Conservation (phyloP, 2,113 vertebrate species). For the Eublepharis macularius region DNA sequence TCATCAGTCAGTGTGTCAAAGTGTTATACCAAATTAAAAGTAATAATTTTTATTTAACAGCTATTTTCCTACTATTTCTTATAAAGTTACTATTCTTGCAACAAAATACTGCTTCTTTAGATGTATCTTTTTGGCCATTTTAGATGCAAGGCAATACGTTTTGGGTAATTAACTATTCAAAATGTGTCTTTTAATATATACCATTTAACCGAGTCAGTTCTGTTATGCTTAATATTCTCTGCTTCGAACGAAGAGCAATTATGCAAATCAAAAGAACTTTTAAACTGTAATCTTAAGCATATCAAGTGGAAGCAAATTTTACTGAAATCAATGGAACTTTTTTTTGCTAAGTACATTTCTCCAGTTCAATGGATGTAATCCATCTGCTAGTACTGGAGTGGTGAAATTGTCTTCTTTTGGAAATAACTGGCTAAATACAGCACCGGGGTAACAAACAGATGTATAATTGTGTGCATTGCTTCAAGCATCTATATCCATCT, state of each 20-base stretch:
- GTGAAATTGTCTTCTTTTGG: background rate
- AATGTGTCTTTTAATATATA: background rate
- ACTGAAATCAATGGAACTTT: background rate
- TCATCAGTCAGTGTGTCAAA: background rate
- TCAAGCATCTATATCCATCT: too few species aligned
- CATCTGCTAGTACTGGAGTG: background rate
- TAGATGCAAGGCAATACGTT: background rate
- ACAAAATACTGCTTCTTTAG: background rate
- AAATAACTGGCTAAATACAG: background rate
- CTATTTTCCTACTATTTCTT: background rate
- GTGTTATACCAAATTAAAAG: background rate
- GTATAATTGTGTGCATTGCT: too few species aligned
- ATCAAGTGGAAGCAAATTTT: background rate
- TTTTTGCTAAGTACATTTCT: background rate
- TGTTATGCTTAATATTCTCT: background rate
- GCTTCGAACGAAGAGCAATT: background rate
- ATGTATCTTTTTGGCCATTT: background rate
- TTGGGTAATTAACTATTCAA: conserved; percentile 2
- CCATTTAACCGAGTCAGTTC: background rate
- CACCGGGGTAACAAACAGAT: background rate
- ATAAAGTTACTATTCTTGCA: background rate
- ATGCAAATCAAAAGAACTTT: conserved; percentile 1
- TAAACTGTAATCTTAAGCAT: conserved; percentile 5
- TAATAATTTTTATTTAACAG: background rate
- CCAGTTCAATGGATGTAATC: background rate